Conservation (phyloP, 2,797 vertebrate genomes). For the Sebastes steindachneri region DNA sequence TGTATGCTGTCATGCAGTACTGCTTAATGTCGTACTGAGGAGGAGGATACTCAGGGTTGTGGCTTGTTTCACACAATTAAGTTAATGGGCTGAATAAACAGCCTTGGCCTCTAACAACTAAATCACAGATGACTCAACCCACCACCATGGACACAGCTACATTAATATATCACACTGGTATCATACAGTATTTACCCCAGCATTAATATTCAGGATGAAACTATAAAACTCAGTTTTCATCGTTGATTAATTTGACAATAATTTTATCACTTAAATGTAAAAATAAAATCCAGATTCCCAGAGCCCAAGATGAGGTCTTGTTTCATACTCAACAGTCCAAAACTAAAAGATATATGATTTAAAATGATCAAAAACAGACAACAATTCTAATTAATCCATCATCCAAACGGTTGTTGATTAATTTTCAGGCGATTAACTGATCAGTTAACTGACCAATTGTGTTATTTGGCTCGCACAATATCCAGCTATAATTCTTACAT, state of each 20-base stretch:
- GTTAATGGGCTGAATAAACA: not conserved
- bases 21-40: not conserved
- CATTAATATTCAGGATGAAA: not conserved
- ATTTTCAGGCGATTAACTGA: fast-evolving
- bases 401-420: not conserved
- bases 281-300: not conserved
- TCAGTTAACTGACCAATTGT: not conserved
- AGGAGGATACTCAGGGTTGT: not conserved
- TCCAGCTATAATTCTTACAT: not conserved
- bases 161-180: not conserved
- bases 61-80: not conserved
- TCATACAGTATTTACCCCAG: not conserved
- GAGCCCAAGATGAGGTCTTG: not conserved
- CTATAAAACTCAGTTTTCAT: not conserved
- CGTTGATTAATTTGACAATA: not conserved
- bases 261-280: not conserved
- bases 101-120: not conserved
- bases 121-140: not conserved
- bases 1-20: not conserved
- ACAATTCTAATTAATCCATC: fast-evolving
- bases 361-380: not conserved
- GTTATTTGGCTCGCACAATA: not conserved
- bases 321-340: not conserved
- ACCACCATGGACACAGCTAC: not conserved
- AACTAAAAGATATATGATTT: not conserved